A percentile compares a stretch with the other conserved stretches of the same genome.
Evolutionary conservation across 2,113 vertebrate species (phyloP).

Genomic region (Eptesicus fuscus): DNA sequence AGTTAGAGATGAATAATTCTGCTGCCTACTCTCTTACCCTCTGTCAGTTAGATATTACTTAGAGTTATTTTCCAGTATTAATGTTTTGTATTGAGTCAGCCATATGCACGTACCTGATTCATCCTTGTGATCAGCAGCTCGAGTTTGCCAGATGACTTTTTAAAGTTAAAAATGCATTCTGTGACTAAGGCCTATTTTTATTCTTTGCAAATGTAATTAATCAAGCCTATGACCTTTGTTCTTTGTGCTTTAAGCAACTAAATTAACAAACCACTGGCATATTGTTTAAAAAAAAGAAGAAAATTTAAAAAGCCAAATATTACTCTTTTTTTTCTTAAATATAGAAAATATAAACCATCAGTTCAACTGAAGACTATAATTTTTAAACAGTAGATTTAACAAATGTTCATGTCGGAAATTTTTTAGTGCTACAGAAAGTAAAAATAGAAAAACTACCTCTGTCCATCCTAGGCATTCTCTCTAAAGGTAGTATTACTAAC

Average conservation of each 20-base stretch:
- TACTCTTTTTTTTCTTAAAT: not conserved
- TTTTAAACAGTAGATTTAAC: slow-evolving; percentile 35
- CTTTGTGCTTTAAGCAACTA: not conserved
- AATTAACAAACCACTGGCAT: slow-evolving; percentile 3
- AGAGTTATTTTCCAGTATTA: slow-evolving; percentile 37
- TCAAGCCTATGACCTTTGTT: slow-evolving; percentile 30
- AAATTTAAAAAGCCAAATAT: not conserved
- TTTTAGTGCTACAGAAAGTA: slow-evolving; percentile 7
- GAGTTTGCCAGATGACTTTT: slow-evolving; percentile 52
- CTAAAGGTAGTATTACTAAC: not conserved
- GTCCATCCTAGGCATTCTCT: not conserved
- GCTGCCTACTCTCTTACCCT: not conserved
- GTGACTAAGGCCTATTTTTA: not conserved
- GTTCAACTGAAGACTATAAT: not conserved
- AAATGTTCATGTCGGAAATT: not conserved
- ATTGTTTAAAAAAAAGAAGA: slow-evolving; percentile 2
- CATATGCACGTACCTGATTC: slow-evolving; percentile 48
- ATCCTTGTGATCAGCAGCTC: not conserved
- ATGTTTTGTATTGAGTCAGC: slow-evolving; percentile 39
- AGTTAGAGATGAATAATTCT: slow-evolving; percentile 38
- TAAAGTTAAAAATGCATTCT: slow-evolving; percentile 55
- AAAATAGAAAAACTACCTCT: slow-evolving; percentile 1
- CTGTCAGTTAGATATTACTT: not conserved
- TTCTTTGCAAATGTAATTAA: slow-evolving; percentile 33
- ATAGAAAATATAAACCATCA: not conserved